Percentiles rank a stretch among this genome's conserved stretches.
These are phyloP conservation scores for Hirudo medicinalis DNA, from an alignment of 1,140 invertebrate genomes.

Conservation along the genomic window DNA sequence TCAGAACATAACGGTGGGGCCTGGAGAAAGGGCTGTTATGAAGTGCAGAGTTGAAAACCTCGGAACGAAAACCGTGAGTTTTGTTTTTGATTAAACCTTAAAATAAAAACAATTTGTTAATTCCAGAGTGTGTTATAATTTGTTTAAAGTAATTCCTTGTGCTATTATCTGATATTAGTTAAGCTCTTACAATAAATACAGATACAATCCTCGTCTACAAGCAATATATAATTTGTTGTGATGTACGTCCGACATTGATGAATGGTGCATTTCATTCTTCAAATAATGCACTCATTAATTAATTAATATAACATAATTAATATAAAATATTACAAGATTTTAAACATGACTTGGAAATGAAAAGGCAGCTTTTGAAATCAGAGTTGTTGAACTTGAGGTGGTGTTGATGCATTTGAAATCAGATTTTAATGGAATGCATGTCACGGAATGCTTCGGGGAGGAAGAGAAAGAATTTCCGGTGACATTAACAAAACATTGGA, in stretches of 20 bases:
- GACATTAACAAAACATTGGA: no score
- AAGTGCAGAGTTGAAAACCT: conserved; percentile 68
- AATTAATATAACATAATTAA: not conserved
- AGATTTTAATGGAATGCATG: no score
- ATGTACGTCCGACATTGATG: not conserved
- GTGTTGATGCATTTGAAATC: no score
- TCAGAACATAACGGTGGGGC: conserved; percentile 61
- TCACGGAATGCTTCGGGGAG: no score
- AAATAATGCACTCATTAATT: not conserved
- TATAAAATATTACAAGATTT: no score
- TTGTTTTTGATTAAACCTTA: not conserved
- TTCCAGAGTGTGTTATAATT: not conserved
- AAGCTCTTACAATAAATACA: not conserved
- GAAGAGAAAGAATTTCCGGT: no score
- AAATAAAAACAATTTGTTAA: not conserved
- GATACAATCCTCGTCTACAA: no score
- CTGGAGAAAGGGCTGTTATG: conserved; percentile 61
- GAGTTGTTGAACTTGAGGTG: no score
- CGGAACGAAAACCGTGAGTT: conserved; percentile 69
- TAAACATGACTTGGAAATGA: no score
- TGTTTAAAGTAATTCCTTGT: not conserved
- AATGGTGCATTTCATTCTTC: not conserved
- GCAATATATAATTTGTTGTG: not conserved
- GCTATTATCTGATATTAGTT: not conserved
- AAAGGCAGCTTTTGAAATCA: no score